phyloP scores from a whole-genome alignment of 2,888 invertebrate genomes.

The Tinea trinotella region DNA sequence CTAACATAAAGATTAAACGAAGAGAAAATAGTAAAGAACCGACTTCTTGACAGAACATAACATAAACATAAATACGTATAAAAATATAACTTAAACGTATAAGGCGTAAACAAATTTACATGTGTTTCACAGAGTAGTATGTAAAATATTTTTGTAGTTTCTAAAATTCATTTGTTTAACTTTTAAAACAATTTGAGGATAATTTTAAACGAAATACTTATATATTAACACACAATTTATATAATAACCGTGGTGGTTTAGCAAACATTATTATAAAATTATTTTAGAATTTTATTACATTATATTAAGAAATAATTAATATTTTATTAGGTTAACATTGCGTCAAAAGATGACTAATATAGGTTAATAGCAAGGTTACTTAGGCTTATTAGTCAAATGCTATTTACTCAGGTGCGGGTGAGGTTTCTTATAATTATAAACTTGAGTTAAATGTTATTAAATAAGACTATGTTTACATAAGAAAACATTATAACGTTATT shows the following conservation, averaged over 20 bases:
- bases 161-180: no score
- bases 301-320: neutral
- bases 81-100: no score
- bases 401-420: neutral
- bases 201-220: no score
- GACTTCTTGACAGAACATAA: no score
- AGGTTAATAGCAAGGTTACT: neutral
- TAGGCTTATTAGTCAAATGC: neutral
- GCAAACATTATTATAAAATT: neutral
- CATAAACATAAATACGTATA: no score
- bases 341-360: neutral
- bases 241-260: neutral
- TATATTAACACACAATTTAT: no score
- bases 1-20: no score
- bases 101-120: no score
- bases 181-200: no score
- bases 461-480: neutral
- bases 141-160: no score
- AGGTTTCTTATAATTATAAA: neutral
- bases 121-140: no score
- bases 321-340: neutral
- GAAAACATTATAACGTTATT: neutral
- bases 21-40: no score
- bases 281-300: neutral
- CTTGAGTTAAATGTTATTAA: conserved; percentile 1